Evolutionary conservation across 1,140 invertebrate genomes (phyloP), one percentile per base, ranked within the genome.

Genomic region (Pentalonia nigronervosa): DNA sequence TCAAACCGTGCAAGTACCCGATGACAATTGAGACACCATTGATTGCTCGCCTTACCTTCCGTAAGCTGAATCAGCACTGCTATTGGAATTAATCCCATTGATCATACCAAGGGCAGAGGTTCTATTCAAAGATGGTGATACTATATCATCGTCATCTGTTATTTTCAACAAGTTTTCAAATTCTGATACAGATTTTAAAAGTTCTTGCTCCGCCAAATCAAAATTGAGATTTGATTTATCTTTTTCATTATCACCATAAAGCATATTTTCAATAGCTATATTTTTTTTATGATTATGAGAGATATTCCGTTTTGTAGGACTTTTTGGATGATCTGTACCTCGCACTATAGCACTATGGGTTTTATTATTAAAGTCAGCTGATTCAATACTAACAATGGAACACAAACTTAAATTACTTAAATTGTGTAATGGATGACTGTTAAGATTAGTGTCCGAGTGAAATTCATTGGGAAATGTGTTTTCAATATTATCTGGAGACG

Each of bases 321-420:
- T 86, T 36, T 56, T 93, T 41, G 23, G 21, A 93, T 53, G 34
- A n/a, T 86, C 91, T 45, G 36, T 50, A 84, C 36, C 48, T 17
- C 20, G 41, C 7, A 53, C 91, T 53, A 86, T 2, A 86, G 81
- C 91, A 86, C 81, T 86, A n/a, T 93, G 91, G 21, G 81, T 84
- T 45, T 93, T 86, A 84, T 86, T 93, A 93, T 93, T 93, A 45
- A 93, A 93, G 30, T 94, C 93, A 41, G 89, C 91, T 23, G 94
- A 94, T 87, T 95, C 94, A 36, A 95, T 94, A 94, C 94, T 94
- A n/a, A 95, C 94, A 48, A 95, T 95, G 0, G 96, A 96, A 94
- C 95, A 95, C 3, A 96, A 94, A 94, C 96, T 96, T 11, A 96
- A 94, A 93, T 95, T 95, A 89, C 95, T 96, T 34, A 95, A 94